Base-by-base conservation (phyloP, 1,140 invertebrate species). In the Hycleus phaleratus region DNA sequence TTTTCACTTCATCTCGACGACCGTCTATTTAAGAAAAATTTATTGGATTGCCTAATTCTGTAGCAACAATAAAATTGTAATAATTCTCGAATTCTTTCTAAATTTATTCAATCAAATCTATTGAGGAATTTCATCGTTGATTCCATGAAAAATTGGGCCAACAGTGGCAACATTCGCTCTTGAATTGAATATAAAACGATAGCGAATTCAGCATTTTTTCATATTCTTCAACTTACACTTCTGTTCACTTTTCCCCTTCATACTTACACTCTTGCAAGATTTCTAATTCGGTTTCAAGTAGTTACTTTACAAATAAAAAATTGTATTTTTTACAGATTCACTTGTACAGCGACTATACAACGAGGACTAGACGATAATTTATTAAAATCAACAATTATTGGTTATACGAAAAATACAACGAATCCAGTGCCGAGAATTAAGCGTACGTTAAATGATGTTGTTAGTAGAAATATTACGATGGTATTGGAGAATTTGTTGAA, bases 401-500 rank as follows among this genome's bases (percentile, higher is more conserved):
- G 26, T 9, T 59, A 53, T 48, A 47, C 38, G 2, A 10, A 26
- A 8, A 49, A 48, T 48, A 7, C 11, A 4, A 49, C 11, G 26
- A 49, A 26, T 7, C 38, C 39, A 26, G 10, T 11, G 24, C 26
- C 45, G 18, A 12, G 18, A 26, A 44, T 46, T 47, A 78, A 83
- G 47, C 81, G 78, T 11, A 76, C 75, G 0, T 74, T 82, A 0
- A 85, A 85, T 50, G 86, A 88, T 56, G 79, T 84, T 18, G 80
- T 90, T 0, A 88, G 86, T 26, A 83, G 81, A 58, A 92, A 92
- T 66, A 92, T 92, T 26, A 88, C 88, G 0, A 79, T 86, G 64
- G 83, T 95, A 1, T 73, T 95, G 49, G 90, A 94, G 68, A 91
- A 90, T 68, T 77, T 95, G 4, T 75, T 94, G 46, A 88, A 91